Evolutionary conservation across 2,888 invertebrate genomes (phyloP), one percentile per base, ranked within the genome.

Genomic region (Pollenia amentaria): DNA sequence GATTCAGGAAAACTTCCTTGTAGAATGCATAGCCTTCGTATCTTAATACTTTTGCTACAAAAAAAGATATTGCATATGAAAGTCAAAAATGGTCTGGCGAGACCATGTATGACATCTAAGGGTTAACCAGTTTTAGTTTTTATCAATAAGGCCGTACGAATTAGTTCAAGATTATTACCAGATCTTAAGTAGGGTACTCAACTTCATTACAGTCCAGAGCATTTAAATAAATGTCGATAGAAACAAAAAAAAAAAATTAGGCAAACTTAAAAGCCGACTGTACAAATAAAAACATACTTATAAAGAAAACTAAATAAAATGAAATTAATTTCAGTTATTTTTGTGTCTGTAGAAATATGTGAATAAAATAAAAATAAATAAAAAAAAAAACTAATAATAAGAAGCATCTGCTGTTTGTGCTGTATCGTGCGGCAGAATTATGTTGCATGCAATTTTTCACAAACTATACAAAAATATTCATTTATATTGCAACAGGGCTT

Each of bases 381-480:
- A 60, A n/a, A 42, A 60, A 60, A 38, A n/a, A 11, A 80, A 18
- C 1, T 48, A 48, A 57, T 72, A 83, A 72, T 80, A 60, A 80
- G 51, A 80, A 86, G 51, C 86, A 87, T 83, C 76, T 80, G 86
- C 55, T 73, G 62, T 46, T 55, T 18, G 4, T 44, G 46, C 12
- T 64, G 48, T 64, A 62, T 42, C 42, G 14, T 53, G n/a, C 14
- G 48, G 18, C 67, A 69, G 16, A 67, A 21, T 29, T 21, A 53
- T 65, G 65, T 64, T 75, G 64, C 84, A 72, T 84, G 80, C 62
- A 87, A 80, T 86, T 53, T 76, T 80, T 38, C 60, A 80, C 70
- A 67, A 76, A 70, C 57, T 76, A 21, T 21, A 64, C 44, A 60
- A 7, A 79, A 75, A 60, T 60, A 14, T 51, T 40, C 53, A 57